A percentile compares a stretch with the other conserved stretches of the same genome.
These are phyloP conservation scores for Cryptotermes secundus DNA, from an alignment of 1,140 invertebrate species.

Conservation along the genomic window DNA sequence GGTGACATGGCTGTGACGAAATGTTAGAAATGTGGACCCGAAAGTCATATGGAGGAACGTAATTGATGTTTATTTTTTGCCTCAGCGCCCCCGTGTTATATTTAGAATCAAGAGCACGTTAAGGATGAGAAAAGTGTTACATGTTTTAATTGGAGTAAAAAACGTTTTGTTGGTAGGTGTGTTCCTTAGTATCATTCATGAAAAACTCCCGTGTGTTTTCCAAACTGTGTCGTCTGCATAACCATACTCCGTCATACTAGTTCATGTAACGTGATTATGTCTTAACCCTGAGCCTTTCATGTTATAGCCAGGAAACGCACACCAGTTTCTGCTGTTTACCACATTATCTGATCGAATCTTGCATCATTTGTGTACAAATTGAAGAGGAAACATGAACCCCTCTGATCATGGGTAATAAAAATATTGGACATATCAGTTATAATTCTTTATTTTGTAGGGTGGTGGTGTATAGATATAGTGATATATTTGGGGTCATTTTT, in stretches of 20 bases:
- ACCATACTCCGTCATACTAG: slow-evolving; percentile 38
- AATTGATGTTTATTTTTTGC: background rate
- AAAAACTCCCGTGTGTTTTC: background rate
- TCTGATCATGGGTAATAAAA: slow-evolving; percentile 72
- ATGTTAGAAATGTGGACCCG: slow-evolving; percentile 43
- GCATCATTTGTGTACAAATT: slow-evolving; percentile 38
- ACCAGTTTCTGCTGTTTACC: slow-evolving; percentile 36
- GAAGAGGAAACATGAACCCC: slow-evolving; percentile 64
- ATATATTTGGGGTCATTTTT: background rate
- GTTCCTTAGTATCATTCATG: background rate
- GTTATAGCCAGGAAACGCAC: slow-evolving; percentile 22
- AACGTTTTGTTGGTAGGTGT: background rate
- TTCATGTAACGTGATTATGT: slow-evolving; percentile 37
- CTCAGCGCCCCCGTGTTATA: background rate
- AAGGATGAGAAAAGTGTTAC: background rate
- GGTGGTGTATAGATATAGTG: slow-evolving; percentile 20
- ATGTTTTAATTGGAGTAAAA: background rate
- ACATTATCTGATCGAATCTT: slow-evolving; percentile 40
- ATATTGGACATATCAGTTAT: slow-evolving; percentile 29
- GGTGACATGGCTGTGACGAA: slow-evolving; percentile 23
- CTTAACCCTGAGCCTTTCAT: slow-evolving; percentile 38
- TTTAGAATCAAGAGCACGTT: background rate
- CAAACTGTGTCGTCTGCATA: background rate
- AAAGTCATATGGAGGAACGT: background rate
- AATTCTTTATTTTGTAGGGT: slow-evolving; percentile 27